These are phyloP conservation scores for Propithecus perrieri DNA, from an alignment of 2,797 vertebrate genomes.

Conservation along the genomic window DNA sequence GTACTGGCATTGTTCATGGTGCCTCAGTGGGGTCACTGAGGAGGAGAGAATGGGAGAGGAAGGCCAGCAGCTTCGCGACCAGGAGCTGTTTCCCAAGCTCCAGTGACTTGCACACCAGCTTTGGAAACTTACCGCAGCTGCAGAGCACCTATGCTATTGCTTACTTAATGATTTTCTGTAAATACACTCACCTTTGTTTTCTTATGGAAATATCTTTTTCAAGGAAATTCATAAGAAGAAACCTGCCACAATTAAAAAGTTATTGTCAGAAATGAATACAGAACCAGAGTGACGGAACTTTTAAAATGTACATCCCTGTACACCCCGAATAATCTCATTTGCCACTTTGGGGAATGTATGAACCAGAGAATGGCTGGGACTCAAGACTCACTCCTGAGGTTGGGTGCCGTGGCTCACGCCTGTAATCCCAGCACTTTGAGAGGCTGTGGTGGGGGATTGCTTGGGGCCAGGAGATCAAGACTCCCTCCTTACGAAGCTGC, in stretches of 20 bases:
- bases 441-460: too few relatives aligned
- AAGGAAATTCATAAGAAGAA: conserved; percentile 23
- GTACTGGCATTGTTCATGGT: background rate
- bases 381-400: background rate
- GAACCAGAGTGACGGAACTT: background rate
- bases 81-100: background rate
- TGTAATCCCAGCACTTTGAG: too few relatives aligned
- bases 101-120: background rate
- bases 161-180: background rate
- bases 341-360: background rate
- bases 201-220: background rate
- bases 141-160: background rate
- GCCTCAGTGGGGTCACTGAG: background rate
- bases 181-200: background rate
- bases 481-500: accelerated
- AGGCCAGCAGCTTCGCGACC: background rate
- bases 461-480: background rate
- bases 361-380: background rate
- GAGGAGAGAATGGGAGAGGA: background rate
- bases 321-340: background rate
- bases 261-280: background rate
- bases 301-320: background rate
- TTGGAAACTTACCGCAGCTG: background rate
- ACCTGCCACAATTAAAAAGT: background rate
- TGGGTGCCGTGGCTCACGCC: too few relatives aligned